These are phyloP conservation scores for Eulimnadia texana DNA, from an alignment of 1,140 invertebrate genomes.

Conservation along the genomic window DNA sequence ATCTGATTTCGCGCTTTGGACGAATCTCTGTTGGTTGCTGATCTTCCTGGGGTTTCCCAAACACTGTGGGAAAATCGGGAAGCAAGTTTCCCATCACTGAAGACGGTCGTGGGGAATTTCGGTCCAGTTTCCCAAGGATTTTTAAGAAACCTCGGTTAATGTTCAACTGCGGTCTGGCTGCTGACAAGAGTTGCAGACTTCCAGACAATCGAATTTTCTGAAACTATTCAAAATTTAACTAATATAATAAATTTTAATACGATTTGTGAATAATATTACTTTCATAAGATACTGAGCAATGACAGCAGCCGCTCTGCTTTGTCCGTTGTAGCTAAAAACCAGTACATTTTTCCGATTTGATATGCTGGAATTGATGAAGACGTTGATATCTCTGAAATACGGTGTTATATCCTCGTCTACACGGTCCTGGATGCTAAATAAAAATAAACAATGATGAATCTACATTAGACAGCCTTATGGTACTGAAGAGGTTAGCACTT, in stretches of 20 bases:
- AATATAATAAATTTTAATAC: neutral
- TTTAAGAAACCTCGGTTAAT: neutral
- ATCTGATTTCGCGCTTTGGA: neutral
- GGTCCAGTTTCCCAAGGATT: neutral
- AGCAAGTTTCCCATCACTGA: neutral
- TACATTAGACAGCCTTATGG: no score
- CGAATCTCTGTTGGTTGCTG: neutral
- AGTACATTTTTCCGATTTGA: conserved; percentile 1
- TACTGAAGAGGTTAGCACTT: no score
- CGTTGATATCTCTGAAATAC: conserved; percentile 11
- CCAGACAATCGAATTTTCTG: neutral
- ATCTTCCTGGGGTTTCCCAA: no score
- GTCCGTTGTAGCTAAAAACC: conserved; percentile 4
- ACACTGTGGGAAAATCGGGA: no score
- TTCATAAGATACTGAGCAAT: conserved; percentile 13
- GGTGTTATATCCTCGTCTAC: conserved; percentile 11
- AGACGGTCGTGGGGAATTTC: neutral
- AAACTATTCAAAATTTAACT: neutral
- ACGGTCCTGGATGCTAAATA: conserved; percentile 2
- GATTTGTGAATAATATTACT: neutral
- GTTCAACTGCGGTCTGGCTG: neutral
- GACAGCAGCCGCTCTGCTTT: conserved; percentile 5
- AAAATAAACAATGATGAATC: neutral
- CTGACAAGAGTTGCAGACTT: neutral
- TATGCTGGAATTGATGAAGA: conserved; percentile 6